Evolutionary conservation across 2,113 vertebrate species (phyloP).

Genomic region (Plotosus lineatus): DNA sequence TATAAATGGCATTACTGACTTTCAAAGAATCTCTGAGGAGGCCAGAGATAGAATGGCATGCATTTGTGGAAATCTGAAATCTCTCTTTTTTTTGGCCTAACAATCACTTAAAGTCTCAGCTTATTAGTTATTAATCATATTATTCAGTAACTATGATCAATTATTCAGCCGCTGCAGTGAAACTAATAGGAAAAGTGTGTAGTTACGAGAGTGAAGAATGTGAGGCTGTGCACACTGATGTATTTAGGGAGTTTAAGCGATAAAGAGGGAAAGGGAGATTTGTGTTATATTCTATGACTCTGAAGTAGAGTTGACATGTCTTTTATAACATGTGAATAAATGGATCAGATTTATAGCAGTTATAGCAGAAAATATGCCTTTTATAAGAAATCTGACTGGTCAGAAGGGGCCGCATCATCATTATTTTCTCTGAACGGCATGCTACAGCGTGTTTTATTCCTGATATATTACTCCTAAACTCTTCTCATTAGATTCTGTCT

Average conservation of each 20-base stretch:
- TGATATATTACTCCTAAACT: neutral
- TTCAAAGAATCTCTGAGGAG: neutral
- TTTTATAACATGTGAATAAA: neutral
- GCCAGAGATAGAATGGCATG: neutral
- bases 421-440: neutral
- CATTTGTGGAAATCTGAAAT: neutral
- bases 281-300: neutral
- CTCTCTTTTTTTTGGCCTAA: neutral
- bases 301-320: neutral
- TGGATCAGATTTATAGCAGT: neutral
- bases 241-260: neutral
- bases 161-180: constrained; percentile 8
- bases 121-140: constrained; percentile 30
- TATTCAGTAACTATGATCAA: constrained; percentile 6
- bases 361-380: neutral
- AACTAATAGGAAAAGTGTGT: constrained; percentile 18
- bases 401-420: neutral
- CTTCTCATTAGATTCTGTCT: constrained; percentile 90
- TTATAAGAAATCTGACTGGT: neutral
- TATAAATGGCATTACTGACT: neutral
- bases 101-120: neutral
- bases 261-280: neutral
- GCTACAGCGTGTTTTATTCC: neutral
- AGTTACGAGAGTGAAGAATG: constrained; percentile 4
- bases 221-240: neutral